Conservation (phyloP, 2,797 vertebrate genomes). For the Rhyacichthys aspro region DNA sequence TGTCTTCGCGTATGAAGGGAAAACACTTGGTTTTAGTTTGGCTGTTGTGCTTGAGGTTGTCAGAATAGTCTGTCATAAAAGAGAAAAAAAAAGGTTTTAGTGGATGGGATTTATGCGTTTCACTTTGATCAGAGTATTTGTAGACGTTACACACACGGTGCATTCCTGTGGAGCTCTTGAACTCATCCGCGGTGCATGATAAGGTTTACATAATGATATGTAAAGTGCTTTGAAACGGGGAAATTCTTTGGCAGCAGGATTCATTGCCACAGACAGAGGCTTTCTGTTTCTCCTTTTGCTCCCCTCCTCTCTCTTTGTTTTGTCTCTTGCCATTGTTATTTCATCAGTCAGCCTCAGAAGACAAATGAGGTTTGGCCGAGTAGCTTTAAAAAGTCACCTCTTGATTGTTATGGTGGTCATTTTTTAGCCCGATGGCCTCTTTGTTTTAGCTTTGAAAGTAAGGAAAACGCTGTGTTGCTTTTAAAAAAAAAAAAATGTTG, state of each 20-base stretch:
- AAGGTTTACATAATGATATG: constrained; percentile 74
- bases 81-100: constrained; percentile 49
- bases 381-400: constrained; percentile 24
- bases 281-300: constrained; percentile 53
- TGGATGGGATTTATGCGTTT: constrained; percentile 62
- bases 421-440: constrained; percentile 1
- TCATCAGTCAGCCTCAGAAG: constrained; percentile 46
- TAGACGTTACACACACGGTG: constrained; percentile 56
- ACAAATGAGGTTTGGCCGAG: constrained; percentile 37
- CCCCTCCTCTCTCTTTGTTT: constrained; percentile 45
- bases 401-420: constrained; percentile 17
- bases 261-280: constrained; percentile 68
- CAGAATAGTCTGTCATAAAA: constrained; percentile 55
- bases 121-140: constrained; percentile 72
- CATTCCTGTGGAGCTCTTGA: constrained; percentile 65
- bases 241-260: constrained; percentile 66
- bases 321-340: constrained; percentile 37
- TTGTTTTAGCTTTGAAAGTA: too few species aligned
- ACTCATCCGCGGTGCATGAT: constrained; percentile 68
- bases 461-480: too few species aligned
- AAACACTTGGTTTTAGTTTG: constrained; percentile 68
- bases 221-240: constrained; percentile 66
- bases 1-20: constrained; percentile 61
- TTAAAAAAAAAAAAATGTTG: too few species aligned
- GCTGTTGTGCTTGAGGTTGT: constrained; percentile 63